Evolutionary conservation across 2,888 invertebrate genomes (phyloP), one percentile per base, ranked within the genome.

Genomic region (Drosophila formosana): DNA sequence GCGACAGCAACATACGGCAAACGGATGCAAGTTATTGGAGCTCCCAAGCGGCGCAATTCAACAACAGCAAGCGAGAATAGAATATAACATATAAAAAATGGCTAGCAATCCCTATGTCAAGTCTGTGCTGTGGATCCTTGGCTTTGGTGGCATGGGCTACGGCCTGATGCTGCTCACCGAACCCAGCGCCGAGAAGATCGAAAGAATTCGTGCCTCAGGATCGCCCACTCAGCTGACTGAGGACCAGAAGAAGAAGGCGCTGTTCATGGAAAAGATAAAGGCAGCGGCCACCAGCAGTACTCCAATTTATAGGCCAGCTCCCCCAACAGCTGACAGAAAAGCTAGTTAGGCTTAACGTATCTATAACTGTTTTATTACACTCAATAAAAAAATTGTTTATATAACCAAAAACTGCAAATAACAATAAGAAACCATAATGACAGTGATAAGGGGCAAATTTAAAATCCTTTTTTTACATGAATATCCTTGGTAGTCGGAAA

Each of bases 81-180:
- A 1, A n/a, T 50, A n/a, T 50, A 4, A 6, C 4, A 11, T 46
- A 23, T 18, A 30, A 30, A 43, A 25, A 60, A 93, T 92, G 92
- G 89, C 91, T 63, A 73, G 78, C 77, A 89, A 89, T 82, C 85
- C 84, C 23, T 92, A 92, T 75, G 66, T 93, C 50, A 92, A 93
- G 83, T 94, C 94, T 37, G 64, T 93, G 58, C 92, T 95, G 91
- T 95, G 95, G 94, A 92, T 95, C 90, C 90, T 93, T 86, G 93
- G 94, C 69, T 94, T 93, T 82, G 94, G 94, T 89, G 94, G 94
- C 78, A 73, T 95, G 69, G 95, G 95, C 80, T 95, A 94, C 90
- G 93, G 92, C 78, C 92, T 95, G 67, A 93, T 95, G 92, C 90
- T 93, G 89, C 86, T 94, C 87, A 93, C 94, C 86, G 80, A 92